These are phyloP conservation scores for Pseudochirops corinnae DNA, from an alignment of 2,797 vertebrate genomes.

Conservation along the genomic window DNA sequence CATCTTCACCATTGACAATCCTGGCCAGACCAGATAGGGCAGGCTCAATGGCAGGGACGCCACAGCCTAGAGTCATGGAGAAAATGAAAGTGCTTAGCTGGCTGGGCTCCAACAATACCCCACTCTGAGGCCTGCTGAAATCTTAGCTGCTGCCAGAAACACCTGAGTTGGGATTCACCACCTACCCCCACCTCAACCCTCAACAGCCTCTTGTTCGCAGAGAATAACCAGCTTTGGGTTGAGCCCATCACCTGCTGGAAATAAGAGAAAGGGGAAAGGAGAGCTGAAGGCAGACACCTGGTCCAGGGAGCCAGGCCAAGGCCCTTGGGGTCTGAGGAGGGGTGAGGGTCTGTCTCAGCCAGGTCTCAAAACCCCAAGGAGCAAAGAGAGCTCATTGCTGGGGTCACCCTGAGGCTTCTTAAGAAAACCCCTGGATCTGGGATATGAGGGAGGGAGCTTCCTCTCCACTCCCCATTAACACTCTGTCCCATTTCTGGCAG, in stretches of 20 bases:
- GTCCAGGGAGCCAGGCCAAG: not conserved
- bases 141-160: not conserved
- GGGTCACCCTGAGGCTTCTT: not conserved
- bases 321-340: not conserved
- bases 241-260: not conserved
- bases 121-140: not conserved
- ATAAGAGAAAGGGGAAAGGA: not conserved
- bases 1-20: constrained; percentile 92
- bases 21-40: constrained; percentile 87
- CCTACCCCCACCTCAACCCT: not conserved
- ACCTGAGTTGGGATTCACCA: rapidly evolving
- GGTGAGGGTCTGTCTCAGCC: not conserved
- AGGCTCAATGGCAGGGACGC: constrained; percentile 88
- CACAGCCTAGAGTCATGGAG: constrained; percentile 86
- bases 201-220: too few species aligned
- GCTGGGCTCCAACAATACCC: not conserved
- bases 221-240: not conserved
- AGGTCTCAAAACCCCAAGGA: not conserved
- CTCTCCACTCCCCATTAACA: not conserved
- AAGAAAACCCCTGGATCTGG: not conserved
- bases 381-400: not conserved
- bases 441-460: not conserved
- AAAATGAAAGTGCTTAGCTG: not conserved
- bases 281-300: not conserved
- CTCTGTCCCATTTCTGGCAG: not conserved